Evolutionary conservation across 2,888 invertebrate genomes (phyloP).

Genomic region (Diadromus collaris): DNA sequence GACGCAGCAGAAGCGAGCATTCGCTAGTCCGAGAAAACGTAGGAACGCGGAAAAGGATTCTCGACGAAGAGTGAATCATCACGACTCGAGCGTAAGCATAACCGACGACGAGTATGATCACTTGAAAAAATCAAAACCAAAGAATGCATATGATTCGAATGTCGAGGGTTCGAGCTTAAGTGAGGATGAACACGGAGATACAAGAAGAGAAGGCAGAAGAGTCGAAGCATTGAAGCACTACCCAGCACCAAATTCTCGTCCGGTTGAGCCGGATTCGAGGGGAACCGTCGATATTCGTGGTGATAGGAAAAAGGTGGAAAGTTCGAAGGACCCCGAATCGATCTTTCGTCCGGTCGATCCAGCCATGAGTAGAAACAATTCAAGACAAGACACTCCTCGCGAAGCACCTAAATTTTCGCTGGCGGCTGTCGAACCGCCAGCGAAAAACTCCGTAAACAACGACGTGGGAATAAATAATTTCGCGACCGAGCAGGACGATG

Average conservation of each 20-base stretch:
- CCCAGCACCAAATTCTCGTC: constrained; percentile 31
- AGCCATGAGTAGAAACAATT: not conserved
- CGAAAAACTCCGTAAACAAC: not conserved
- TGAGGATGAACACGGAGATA: constrained; percentile 61
- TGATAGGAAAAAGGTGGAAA: constrained; percentile 1
- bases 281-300: constrained; percentile 18
- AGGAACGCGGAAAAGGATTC: not conserved
- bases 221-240: constrained; percentile 26
- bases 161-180: constrained; percentile 68
- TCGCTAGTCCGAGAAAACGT: constrained; percentile 19
- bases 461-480: not conserved
- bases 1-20: not conserved
- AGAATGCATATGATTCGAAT: constrained; percentile 62
- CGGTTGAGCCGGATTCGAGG: constrained; percentile 1
- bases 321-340: not conserved
- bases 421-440: not conserved
- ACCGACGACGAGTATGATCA: constrained; percentile 62
- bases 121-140: constrained; percentile 26
- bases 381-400: not conserved
- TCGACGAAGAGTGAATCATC: constrained; percentile 5
- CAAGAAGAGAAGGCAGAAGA: not conserved
- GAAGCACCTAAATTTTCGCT: not conserved
- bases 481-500: not conserved
- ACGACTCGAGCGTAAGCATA: constrained; percentile 67
- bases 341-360: constrained; percentile 9